phyloP scores from a whole-genome alignment of 23 tunicate species.

The Phallusia fumigata region DNA sequence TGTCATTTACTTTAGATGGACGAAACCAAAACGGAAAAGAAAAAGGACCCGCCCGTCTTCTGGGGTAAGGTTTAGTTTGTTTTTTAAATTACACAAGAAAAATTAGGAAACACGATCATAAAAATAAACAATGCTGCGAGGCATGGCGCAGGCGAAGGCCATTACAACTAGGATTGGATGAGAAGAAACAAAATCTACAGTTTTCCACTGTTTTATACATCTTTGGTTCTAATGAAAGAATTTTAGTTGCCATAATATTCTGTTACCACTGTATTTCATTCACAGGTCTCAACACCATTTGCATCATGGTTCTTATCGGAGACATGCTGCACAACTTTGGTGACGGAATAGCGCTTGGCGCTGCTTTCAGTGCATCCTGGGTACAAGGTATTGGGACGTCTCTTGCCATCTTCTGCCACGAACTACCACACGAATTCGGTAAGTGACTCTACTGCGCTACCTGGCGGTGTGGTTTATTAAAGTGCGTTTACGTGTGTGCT shows the following conservation, averaged over 20 bases:
- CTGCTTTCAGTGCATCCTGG: conserved; percentile 71
- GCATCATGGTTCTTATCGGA: conserved; percentile 71
- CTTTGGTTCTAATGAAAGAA: no score
- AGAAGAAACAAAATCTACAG: no score
- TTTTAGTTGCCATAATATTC: no score
- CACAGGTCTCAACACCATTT: conserved; percentile 55
- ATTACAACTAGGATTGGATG: no score
- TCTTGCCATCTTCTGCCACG: conserved; percentile 88
- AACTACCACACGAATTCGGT: conserved; percentile 98
- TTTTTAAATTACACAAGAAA: no score
- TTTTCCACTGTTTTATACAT: no score
- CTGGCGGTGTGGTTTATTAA: no score
- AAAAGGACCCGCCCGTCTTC: background rate
- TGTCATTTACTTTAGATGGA: background rate
- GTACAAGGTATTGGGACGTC: conserved; percentile 80
- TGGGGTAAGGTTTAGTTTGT: background rate
- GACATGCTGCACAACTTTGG: conserved; percentile 89
- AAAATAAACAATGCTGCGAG: no score
- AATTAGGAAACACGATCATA: no score
- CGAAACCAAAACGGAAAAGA: background rate
- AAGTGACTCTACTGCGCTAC: background rate
- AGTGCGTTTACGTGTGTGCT: no score
- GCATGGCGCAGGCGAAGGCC: no score
- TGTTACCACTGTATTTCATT: no score
- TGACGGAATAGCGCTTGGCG: conserved; percentile 96